phyloP scores from a whole-genome alignment of 2,797 vertebrate species.

The Phataginus tetradactyla region DNA sequence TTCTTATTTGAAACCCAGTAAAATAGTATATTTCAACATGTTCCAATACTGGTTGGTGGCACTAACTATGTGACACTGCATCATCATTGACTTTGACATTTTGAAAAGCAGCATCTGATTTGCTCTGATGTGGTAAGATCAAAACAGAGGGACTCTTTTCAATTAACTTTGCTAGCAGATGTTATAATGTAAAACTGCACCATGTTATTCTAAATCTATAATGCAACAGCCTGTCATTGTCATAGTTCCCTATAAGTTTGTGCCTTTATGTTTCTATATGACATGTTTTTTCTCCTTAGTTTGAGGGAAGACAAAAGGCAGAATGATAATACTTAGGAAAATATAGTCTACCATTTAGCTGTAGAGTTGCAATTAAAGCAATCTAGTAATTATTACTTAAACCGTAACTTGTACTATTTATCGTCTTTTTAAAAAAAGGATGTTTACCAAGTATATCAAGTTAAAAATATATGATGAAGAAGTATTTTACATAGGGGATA shows the following conservation, averaged over 20 bases:
- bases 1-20: neutral
- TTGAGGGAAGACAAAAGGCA: neutral
- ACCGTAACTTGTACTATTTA: constrained; percentile 36
- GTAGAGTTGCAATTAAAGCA: constrained; percentile 4
- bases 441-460: constrained; percentile 19
- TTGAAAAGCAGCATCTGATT: neutral
- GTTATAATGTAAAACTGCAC: neutral
- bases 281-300: neutral
- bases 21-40: neutral
- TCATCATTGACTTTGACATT: neutral
- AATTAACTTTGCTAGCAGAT: neutral
- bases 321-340: constrained; percentile 25
- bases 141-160: neutral
- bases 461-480: constrained; percentile 48
- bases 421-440: neutral
- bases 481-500: neutral
- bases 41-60: neutral
- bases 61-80: neutral
- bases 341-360: constrained; percentile 14
- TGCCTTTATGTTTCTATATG: neutral
- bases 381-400: constrained; percentile 53
- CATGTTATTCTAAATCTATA: neutral
- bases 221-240: neutral
- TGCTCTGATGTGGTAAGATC: neutral
- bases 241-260: neutral